These are phyloP conservation scores for Megaustenia siamemsis DNA, from an alignment of 2,888 invertebrate genomes.

Conservation along the genomic window DNA sequence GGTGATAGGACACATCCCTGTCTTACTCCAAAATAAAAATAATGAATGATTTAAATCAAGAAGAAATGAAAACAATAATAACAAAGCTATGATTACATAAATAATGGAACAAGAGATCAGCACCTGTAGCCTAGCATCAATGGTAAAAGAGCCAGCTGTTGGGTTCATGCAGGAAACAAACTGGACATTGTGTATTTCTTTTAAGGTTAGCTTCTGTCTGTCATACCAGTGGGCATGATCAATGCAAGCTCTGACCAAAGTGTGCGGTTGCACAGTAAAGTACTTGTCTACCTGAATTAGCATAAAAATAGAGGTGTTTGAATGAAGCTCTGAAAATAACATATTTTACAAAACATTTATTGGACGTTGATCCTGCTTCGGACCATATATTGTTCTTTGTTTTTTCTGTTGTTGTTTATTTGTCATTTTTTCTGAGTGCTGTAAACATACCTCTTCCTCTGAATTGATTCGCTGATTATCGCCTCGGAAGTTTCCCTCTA, in stretches of 20 bases:
- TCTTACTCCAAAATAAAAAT: too few relatives aligned
- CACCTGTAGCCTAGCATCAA: conserved; percentile 92
- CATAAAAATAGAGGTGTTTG: not conserved
- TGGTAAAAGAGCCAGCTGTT: conserved; percentile 97
- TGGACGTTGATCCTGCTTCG: too few relatives aligned
- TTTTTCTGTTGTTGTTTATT: too few relatives aligned
- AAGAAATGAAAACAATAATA: not conserved
- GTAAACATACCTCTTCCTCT: too few relatives aligned
- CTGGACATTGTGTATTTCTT: conserved; percentile 97
- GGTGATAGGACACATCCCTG: too few relatives aligned
- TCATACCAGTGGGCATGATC: conserved; percentile 99
- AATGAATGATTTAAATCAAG: not conserved
- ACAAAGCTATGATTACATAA: too few relatives aligned
- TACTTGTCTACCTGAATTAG: conserved; percentile 87
- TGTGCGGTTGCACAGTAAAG: conserved; percentile 97
- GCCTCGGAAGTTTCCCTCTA: too few relatives aligned
- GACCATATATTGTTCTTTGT: too few relatives aligned
- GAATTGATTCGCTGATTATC: too few relatives aligned
- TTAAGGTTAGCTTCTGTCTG: conserved; percentile 90
- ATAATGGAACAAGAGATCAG: not conserved
- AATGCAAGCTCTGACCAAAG: conserved; percentile 94
- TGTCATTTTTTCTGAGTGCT: too few relatives aligned
- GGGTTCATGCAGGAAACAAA: conserved; percentile 99
- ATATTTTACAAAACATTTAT: too few relatives aligned
- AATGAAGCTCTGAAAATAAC: too few relatives aligned